Base-by-base conservation (phyloP, 2,113 vertebrate species). In the Saguinus imperator region DNA sequence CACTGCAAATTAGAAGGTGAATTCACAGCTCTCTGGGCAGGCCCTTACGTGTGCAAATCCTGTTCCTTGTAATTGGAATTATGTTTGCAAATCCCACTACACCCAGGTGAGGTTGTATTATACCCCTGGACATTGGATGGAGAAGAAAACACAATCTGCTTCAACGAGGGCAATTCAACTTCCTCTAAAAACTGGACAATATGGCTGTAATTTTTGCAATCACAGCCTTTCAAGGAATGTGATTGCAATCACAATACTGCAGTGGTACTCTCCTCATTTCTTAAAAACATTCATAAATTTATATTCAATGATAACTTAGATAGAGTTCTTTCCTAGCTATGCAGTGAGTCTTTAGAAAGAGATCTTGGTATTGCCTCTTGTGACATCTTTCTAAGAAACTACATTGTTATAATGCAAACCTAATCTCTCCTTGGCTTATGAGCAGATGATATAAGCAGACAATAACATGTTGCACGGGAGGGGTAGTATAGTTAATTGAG, bases 1-100 rank as follows among this genome's bases (percentile, higher is more conserved):
- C 90, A 87, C 92, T 97, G 95, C 95, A 98, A 93, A 97, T 98
- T 52, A 97, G 90, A 95, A 79, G 87, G 83, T 93, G 96, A 97
- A 97, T 97, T 98, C 50, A 25, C 89, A 95, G 94, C 81, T 95
- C 87, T 3, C 0, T 91, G 85, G 91, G 94, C 87, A 91, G 85
- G 81, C 17, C 87, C 96, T 98, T 97, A 94, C 84, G n/a, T 96
- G 82, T 96, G 93, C 96, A 97, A 89, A 77, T 97, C 82, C 91
- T 55, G 6, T 97, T 97, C 90, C 80, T 52, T 94, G 58, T 98
- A 89, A 98, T 96, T 97, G 97, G 93, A 96, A 97, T 4, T 0
- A 90, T 83, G 76, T 97, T 98, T 89, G 92, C 95, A 98, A 98
- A 96, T 98, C 98, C 81, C 94, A 80, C 0, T 55, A 77, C 82